These are phyloP conservation scores for Mythimna ferrago DNA, from an alignment of 2,888 invertebrate genomes.

Conservation along the genomic window DNA sequence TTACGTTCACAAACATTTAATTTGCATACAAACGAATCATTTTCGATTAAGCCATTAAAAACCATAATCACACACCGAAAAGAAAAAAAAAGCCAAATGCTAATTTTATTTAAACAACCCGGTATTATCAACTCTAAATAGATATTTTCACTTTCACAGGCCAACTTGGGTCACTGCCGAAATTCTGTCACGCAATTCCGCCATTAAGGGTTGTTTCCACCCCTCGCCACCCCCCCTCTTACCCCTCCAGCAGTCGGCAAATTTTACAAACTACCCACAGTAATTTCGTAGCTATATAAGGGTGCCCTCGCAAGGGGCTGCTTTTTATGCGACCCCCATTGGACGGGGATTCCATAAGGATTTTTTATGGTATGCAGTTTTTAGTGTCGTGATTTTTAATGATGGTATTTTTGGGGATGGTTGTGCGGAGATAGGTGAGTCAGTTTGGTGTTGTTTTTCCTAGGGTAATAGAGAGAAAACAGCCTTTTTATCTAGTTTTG, in stretches of 20 bases:
- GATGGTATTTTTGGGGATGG: constrained; percentile 24
- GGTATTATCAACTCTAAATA: constrained; percentile 78
- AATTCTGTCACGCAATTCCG: constrained; percentile 90
- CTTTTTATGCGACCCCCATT: constrained; percentile 78
- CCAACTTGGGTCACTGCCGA: constrained; percentile 89
- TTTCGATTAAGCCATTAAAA: constrained; percentile 44
- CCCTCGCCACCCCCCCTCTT: constrained; percentile 63
- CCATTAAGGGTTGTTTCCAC: constrained; percentile 88
- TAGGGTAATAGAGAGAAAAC: too few species aligned
- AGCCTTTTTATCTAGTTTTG: too few species aligned
- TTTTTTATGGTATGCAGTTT: constrained; percentile 80
- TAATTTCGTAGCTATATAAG: constrained; percentile 83
- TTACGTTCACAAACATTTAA: constrained; percentile 3
- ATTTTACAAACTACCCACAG: constrained; percentile 88
- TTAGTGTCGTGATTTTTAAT: constrained; percentile 74
- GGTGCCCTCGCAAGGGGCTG: constrained; percentile 75
- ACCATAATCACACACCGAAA: constrained; percentile 15
- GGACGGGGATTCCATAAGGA: constrained; percentile 73
- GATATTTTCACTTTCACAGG: constrained; percentile 89
- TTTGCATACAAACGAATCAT: constrained; percentile 4
- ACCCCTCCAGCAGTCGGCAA: constrained; percentile 78
- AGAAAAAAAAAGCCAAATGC: constrained; percentile 8
- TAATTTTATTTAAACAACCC: constrained; percentile 25
- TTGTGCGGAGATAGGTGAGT: neutral
- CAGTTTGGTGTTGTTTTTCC: neutral